Evolutionary conservation across 2,888 invertebrate species (phyloP).

Genomic region (Dolichopus griseipennis): DNA sequence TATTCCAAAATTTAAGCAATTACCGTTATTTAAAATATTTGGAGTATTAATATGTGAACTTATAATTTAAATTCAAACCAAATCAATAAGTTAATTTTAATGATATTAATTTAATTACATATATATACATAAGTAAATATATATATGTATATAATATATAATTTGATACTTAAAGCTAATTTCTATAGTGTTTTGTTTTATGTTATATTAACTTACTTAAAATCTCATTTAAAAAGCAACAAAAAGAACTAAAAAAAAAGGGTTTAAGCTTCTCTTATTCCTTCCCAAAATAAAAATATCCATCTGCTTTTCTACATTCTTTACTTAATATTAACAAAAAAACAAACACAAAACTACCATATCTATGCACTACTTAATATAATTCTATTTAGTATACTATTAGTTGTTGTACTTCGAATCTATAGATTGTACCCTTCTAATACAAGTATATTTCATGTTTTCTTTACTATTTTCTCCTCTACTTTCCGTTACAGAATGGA

Average conservation of each 20-base stretch:
- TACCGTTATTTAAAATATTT: no score
- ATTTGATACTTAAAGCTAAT: background rate
- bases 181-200: background rate
- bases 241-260: background rate
- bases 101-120: no score
- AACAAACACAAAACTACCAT: background rate
- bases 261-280: background rate
- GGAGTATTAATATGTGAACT: no score
- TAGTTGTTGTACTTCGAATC: no score
- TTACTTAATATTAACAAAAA: background rate
- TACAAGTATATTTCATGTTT: background rate
- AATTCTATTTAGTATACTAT: no score
- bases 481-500: no score
- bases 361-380: background rate
- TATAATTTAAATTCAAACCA: no score
- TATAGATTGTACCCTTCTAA: background rate
- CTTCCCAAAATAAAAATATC: background rate
- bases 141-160: background rate
- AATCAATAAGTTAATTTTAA: no score
- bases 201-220: background rate
- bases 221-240: background rate
- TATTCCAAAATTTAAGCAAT: no score
- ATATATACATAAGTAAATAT: background rate
- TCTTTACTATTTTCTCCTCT: no score
- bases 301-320: background rate